A percentile compares a stretch with the other conserved stretches of the same genome.
These are phyloP conservation scores for Ataeniobius toweri DNA, from an alignment of 2,797 vertebrate genomes.

Conservation along the genomic window DNA sequence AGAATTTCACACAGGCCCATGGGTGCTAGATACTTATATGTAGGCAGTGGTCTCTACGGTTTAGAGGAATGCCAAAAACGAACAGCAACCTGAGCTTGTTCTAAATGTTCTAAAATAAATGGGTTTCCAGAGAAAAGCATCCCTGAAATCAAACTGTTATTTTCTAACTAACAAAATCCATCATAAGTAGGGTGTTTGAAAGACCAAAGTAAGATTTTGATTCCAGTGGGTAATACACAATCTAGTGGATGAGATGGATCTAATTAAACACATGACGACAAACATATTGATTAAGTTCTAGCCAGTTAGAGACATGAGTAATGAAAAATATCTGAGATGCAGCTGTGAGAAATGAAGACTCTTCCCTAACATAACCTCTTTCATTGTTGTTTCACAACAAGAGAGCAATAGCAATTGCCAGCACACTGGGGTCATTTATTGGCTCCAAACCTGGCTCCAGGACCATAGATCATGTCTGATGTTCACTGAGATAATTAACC, in stretches of 20 bases:
- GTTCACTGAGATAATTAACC: slow-evolving; percentile 2
- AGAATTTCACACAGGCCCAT: neutral
- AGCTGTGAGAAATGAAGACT: slow-evolving; percentile 10
- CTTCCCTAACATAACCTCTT: neutral
- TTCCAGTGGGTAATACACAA: neutral
- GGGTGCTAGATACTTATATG: neutral
- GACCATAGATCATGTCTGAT: neutral
- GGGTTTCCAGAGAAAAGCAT: neutral
- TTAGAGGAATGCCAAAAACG: neutral
- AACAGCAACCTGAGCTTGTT: neutral
- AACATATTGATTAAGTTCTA: neutral
- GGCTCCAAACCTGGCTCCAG: neutral
- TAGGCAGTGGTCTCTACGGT: neutral
- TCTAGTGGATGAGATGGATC: neutral
- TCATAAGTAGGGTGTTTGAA: neutral
- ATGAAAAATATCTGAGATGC: slow-evolving; percentile 1
- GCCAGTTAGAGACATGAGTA: slow-evolving; percentile 19
- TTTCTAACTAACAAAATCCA: neutral
- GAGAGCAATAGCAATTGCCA: neutral
- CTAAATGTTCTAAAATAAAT: neutral
- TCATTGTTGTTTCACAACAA: slow-evolving; percentile 10
- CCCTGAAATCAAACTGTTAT: neutral
- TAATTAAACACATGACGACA: neutral
- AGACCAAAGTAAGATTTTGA: neutral
- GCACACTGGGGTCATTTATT: neutral